phyloP scores from a whole-genome alignment of 2,113 vertebrate genomes.

The Silurus glanis region DNA sequence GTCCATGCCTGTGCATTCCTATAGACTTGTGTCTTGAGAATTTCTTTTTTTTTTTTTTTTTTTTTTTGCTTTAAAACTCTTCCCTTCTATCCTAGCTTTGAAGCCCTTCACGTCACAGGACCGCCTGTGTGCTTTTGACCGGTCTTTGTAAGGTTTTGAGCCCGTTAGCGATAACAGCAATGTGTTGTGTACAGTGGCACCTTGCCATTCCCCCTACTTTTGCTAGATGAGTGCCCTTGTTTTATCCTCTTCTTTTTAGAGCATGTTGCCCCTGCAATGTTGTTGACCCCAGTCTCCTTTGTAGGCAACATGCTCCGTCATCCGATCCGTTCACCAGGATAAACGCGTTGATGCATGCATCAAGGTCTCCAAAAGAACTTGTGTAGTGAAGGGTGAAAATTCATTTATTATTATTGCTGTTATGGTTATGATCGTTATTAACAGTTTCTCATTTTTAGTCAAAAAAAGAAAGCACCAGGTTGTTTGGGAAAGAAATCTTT shows the following conservation, averaged over 20 bases:
- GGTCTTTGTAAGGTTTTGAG: constrained; percentile 44
- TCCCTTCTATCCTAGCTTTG: constrained; percentile 49
- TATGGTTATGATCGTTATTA: constrained; percentile 78
- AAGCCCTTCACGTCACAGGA: constrained; percentile 57
- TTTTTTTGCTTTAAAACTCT: constrained; percentile 48
- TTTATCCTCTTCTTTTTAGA: constrained; percentile 35
- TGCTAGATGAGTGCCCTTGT: constrained; percentile 35
- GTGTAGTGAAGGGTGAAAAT: constrained; percentile 75
- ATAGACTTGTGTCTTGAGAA: constrained; percentile 51
- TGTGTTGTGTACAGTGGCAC: constrained; percentile 53
- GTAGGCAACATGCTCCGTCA: constrained; percentile 56
- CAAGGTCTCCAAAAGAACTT: constrained; percentile 65
- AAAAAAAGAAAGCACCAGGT: constrained; percentile 77
- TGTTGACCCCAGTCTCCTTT: constrained; percentile 38
- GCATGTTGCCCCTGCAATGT: constrained; percentile 41
- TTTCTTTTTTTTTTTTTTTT: constrained; percentile 30
- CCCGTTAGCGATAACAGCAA: constrained; percentile 46
- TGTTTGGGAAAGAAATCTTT: constrained; percentile 72
- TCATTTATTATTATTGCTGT: constrained; percentile 74
- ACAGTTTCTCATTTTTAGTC: constrained; percentile 78
- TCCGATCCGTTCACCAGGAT: constrained; percentile 54
- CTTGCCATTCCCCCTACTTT: constrained; percentile 28
- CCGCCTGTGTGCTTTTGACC: constrained; percentile 38
- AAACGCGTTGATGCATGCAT: constrained; percentile 61
- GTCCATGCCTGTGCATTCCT: constrained; percentile 58